phyloP scores from a whole-genome alignment of 53 echinoderm and acorn worm genomes.

The Holothuria leucospilota region DNA sequence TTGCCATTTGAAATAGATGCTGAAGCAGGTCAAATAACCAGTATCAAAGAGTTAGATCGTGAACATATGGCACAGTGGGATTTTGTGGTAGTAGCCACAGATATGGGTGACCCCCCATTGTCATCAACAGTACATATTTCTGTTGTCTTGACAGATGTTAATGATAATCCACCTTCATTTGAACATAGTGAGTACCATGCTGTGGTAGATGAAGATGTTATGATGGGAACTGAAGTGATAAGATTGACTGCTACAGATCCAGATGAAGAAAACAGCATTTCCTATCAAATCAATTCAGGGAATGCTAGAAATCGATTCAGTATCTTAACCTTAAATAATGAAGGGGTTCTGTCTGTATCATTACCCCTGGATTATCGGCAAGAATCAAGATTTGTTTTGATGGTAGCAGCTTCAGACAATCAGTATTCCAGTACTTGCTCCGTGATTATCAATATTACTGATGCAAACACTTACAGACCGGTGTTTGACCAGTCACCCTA shows the following conservation, averaged over 20 bases:
- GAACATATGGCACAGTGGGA: constrained; percentile 70
- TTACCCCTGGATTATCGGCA: constrained; percentile 87
- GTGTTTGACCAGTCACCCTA: constrained; percentile 92
- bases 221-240: constrained; percentile 69
- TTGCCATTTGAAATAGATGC: constrained; percentile 85
- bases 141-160: constrained; percentile 81
- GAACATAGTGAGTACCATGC: constrained; percentile 66
- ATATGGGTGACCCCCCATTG: constrained; percentile 75
- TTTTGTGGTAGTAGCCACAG: constrained; percentile 80
- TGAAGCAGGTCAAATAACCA: constrained; percentile 77
- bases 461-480: constrained; percentile 87
- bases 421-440: constrained; percentile 79
- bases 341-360: constrained; percentile 83
- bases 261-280: constrained; percentile 86
- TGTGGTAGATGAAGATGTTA: constrained; percentile 82
- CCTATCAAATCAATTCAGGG: constrained; percentile 84
- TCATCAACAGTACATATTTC: constrained; percentile 74
- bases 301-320: constrained; percentile 89
- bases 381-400: constrained; percentile 81
- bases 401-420: constrained; percentile 88
- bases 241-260: constrained; percentile 87
- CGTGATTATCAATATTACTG: constrained; percentile 86
- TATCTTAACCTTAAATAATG: constrained; percentile 84
- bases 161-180: constrained; percentile 92
- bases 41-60: constrained; percentile 67